These are phyloP conservation scores for Pelmatolapia mariae DNA, from an alignment of 2,113 vertebrate species.

Conservation along the genomic window DNA sequence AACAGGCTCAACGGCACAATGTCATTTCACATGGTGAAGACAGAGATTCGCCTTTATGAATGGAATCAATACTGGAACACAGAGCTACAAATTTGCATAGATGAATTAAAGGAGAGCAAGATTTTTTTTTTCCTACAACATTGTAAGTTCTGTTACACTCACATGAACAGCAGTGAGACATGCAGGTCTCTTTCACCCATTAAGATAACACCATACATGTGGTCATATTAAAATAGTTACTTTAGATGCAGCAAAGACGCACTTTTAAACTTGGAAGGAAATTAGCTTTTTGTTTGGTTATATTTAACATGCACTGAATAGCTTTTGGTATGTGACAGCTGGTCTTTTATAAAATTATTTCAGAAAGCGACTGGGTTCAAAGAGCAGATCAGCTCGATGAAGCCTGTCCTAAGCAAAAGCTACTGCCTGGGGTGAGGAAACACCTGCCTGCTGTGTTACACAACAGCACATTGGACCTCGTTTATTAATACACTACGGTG, in stretches of 20 bases:
- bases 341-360: not conserved
- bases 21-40: not conserved
- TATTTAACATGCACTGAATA: not conserved
- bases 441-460: not conserved
- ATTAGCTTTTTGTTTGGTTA: not conserved
- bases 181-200: not conserved
- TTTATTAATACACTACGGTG: not conserved
- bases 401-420: not conserved
- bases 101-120: not conserved
- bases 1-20: not conserved
- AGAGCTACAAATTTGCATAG: not conserved
- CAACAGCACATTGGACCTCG: conserved; percentile 3
- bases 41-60: not conserved
- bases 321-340: not conserved
- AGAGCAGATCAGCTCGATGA: not conserved
- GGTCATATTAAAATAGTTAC: not conserved
- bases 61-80: not conserved
- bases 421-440: not conserved
- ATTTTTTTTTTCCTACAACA: not conserved
- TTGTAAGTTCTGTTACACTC: not conserved
- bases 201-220: not conserved
- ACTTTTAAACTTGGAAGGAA: not conserved
- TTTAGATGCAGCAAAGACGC: not conserved
- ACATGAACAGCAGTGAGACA: not conserved
- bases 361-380: not conserved